Evolutionary conservation across 1,140 invertebrate genomes (phyloP), one percentile per base, ranked within the genome.

Genomic region (Drosophila willistoni): DNA sequence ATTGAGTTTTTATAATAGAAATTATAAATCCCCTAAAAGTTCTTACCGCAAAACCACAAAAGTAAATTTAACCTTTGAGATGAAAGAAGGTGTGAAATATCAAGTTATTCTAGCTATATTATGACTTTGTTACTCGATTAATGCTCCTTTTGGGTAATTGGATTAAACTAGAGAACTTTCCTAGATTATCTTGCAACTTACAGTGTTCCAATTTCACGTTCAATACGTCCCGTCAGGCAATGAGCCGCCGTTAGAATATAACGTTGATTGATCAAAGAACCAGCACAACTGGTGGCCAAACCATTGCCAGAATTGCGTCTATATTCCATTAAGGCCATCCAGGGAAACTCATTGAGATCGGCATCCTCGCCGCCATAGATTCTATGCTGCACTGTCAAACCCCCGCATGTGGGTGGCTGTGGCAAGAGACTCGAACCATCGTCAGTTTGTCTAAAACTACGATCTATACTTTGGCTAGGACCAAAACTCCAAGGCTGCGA

Each of bases 161-260:
- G 29, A 29, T 29, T 29, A 7, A 29, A 1, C 6, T 7, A 29
- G 5, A 29, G 29, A 29, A 29, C 29, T 29, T 1, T 29, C 29
- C 29, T 12, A 36, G 9, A 10, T 12, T n/a, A n/a, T n/a, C n/a
- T n/a, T 25, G 5, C 3, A 19, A 93, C 93, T 94, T 91, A 94
- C 94, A 94, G 73, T 79, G 72, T 75, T 72, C 93, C 94, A 39
- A 94, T 90, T 71, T 87, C 87, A 13, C 64, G 80, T 47, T 92
- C 81, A 25, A 94, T 93, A 91, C 61, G 73, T 34, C 94, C 94
- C 0, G 75, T 90, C 9, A 95, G 87, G 77, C 95, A 96, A 81
- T 96, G 95, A 1, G 95, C 95, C 4, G 95, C 95, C 0, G 95
- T 95, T n/a, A 96, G 54, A 0, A 96, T 93, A 81, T 95, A 95